A percentile compares a stretch with the other conserved stretches of the same genome.
Conservation (phyloP, 2,797 vertebrate genomes). For the Loriculus beryllinus region DNA sequence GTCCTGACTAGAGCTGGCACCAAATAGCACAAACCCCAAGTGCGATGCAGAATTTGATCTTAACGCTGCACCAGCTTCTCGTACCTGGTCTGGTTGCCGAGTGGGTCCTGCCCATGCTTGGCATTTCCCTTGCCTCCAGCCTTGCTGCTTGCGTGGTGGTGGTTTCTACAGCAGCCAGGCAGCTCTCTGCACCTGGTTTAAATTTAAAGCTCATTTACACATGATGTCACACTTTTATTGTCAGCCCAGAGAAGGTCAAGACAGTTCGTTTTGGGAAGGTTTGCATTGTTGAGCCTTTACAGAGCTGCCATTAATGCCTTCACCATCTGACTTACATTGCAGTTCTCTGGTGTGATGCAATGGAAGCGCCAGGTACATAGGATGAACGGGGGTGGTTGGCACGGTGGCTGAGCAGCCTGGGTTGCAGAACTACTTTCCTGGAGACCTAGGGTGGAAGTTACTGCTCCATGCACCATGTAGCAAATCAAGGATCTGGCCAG, state of each 20-base stretch:
- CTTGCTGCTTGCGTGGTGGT: neutral
- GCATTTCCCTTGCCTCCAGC: slow-evolving; percentile 22
- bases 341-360: slow-evolving; percentile 68
- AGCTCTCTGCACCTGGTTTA: slow-evolving; percentile 75
- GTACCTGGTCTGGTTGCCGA: neutral
- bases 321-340: slow-evolving; percentile 70
- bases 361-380: slow-evolving; percentile 51
- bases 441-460: slow-evolving; percentile 63
- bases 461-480: slow-evolving; percentile 35
- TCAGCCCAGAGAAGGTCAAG: slow-evolving; percentile 74
- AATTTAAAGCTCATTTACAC: slow-evolving; percentile 77
- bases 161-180: slow-evolving; percentile 65
- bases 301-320: slow-evolving; percentile 72
- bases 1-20: neutral
- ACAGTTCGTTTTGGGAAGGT: slow-evolving; percentile 72
- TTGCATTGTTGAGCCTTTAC: slow-evolving; percentile 68
- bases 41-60: neutral
- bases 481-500: slow-evolving; percentile 13
- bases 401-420: slow-evolving; percentile 11
- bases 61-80: slow-evolving; percentile 30
- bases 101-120: neutral
- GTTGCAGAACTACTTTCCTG: slow-evolving; percentile 59
- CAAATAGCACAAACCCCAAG: neutral
- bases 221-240: slow-evolving; percentile 77
- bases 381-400: slow-evolving; percentile 22